A percentile compares a stretch with the other conserved stretches of the same genome.
phyloP scores from a whole-genome alignment of 2,797 vertebrate genomes.

The Sebastes melanostomus region DNA sequence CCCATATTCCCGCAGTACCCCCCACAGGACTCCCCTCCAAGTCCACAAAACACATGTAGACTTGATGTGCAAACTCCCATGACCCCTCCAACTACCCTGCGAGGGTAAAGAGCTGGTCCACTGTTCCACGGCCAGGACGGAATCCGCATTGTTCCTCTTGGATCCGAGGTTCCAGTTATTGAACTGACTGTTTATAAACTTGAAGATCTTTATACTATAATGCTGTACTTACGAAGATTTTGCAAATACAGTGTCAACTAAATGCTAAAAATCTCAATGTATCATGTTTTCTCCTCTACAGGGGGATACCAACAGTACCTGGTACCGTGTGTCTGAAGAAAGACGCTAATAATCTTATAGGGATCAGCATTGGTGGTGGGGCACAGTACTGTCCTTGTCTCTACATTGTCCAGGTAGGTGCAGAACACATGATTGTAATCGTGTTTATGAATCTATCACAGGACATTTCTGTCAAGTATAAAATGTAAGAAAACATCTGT shows the following conservation, averaged over 20 bases:
- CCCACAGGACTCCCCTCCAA: too few relatives aligned
- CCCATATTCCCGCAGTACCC: accelerated
- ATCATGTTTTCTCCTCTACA: constrained; percentile 52
- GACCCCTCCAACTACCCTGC: too few relatives aligned
- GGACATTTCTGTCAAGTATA: accelerated
- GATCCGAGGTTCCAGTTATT: too few relatives aligned
- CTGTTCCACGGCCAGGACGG: too few relatives aligned
- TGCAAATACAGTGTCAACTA: not conserved
- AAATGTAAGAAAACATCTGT: not conserved
- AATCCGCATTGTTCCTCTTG: too few relatives aligned
- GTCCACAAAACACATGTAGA: too few relatives aligned
- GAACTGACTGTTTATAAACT: not conserved
- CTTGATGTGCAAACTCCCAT: too few relatives aligned
- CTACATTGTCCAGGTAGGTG: constrained; percentile 94
- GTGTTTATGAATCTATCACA: not conserved
- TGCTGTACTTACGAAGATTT: not conserved
- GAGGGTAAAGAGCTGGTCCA: too few relatives aligned
- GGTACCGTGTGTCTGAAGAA: constrained; percentile 95
- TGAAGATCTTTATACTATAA: not conserved
- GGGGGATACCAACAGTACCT: constrained; percentile 96
- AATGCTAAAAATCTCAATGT: not conserved
- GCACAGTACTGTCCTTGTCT: constrained; percentile 98
- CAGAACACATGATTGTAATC: not conserved
- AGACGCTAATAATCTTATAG: constrained; percentile 94
- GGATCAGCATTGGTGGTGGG: constrained; percentile 97